Evolutionary conservation across 2,888 invertebrate genomes (phyloP), one percentile per base, ranked within the genome.

Genomic region (Halocaridina rubra): DNA sequence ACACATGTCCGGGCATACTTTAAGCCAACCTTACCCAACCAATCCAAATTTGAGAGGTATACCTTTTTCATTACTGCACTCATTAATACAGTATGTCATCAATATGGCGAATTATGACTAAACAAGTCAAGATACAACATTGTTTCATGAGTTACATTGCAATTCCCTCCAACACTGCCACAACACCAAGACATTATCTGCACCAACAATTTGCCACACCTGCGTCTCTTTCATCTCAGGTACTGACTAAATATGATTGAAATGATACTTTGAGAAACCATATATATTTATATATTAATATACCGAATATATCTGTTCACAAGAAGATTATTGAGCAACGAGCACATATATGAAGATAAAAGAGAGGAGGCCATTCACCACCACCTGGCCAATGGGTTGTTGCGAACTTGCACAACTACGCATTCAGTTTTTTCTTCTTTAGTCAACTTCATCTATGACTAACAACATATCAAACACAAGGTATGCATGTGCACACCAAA

Each of bases 201-300:
- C 27, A 77, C 71, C 30, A 77, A n/a, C 71, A 82, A 71, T 19
- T 33, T 57, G n/a, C 13, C 19, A 39, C 61, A 81, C 81, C 81
- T 81, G 81, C 61, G 81, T 39, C 81, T 75, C 61, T 59, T 59
- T 72, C n/a, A n/a, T 74, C 29, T 82, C 82, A 82, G 82, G 82
- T 82, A 82, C 82, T 39, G 10, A 72, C 77, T 81, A 81, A 71
- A 78, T 78, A 78, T 77, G 78, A 75, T 75, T 61, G 39, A 29
- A 27, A 78, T 72, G 33, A 7, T 30, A 80, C 59, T 57, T 57
- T 30, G 22, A 10, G 27, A 27, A 67, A 29, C 13, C 46, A 39
- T 46, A 67, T 10, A 78, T 46, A n/a, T n/a, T n/a, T n/a, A 7
- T 30, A 80, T 71, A 32, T 57, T 30, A n/a, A 10, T 16, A 27